Evolutionary conservation across 1,140 invertebrate genomes (phyloP).

Genomic region (Papilio xuthus): DNA sequence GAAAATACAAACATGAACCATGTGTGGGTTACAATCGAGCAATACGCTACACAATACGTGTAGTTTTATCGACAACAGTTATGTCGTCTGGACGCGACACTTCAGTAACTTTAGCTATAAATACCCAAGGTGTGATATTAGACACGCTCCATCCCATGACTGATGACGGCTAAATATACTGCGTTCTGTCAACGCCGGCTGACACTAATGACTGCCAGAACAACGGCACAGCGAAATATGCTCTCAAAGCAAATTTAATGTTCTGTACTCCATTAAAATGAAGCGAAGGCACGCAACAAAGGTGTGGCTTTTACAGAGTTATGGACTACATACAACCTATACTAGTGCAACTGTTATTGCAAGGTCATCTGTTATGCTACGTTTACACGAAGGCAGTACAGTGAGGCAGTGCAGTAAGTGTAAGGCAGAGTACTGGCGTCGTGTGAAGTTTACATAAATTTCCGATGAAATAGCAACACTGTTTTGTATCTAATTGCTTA

Average conservation of each 20-base stretch:
- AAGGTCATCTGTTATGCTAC: not conserved
- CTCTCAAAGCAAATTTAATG: constrained; percentile 19
- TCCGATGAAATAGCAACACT: not conserved
- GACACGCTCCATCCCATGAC: constrained; percentile 38
- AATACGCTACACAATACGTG: constrained; percentile 3
- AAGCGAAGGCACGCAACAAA: not conserved
- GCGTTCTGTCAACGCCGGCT: constrained; percentile 38
- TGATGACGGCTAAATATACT: constrained; percentile 41
- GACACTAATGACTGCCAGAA: constrained; percentile 37
- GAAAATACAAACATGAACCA: not conserved
- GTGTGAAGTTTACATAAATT: not conserved
- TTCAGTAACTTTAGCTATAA: constrained; percentile 35
- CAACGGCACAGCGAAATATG: constrained; percentile 11
- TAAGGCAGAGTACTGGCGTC: not conserved
- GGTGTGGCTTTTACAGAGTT: not conserved
- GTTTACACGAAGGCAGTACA: not conserved
- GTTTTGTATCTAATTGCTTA: too few relatives aligned
- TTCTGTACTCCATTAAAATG: not conserved
- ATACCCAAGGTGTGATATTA: constrained; percentile 42
- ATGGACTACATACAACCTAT: not conserved
- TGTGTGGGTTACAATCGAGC: constrained; percentile 2
- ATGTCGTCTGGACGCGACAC: not conserved
- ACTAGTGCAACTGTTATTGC: not conserved
- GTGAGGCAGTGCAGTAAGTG: not conserved
- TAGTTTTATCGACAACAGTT: constrained; percentile 2